These are phyloP conservation scores for Fissipunctia ypsillon DNA, from an alignment of 2,888 invertebrate species.

Conservation along the genomic window DNA sequence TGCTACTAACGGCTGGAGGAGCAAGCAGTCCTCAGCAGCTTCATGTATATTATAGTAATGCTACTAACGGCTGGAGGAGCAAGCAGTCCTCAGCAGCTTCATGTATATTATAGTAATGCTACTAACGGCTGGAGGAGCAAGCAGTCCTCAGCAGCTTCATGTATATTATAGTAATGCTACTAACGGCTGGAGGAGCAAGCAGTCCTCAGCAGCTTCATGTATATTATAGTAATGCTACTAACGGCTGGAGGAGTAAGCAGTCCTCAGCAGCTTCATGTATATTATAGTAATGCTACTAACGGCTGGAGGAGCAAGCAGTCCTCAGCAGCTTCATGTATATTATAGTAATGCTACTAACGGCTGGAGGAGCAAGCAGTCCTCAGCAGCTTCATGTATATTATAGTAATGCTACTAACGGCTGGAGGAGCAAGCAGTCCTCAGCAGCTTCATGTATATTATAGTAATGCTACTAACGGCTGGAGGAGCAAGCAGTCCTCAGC, in stretches of 20 bases:
- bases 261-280: slow-evolving; percentile 92
- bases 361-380: slow-evolving; percentile 92
- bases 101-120: slow-evolving; percentile 81
- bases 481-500: slow-evolving; percentile 91
- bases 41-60: slow-evolving; percentile 84
- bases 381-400: slow-evolving; percentile 91
- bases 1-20: slow-evolving; percentile 91
- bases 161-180: slow-evolving; percentile 75
- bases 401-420: slow-evolving; percentile 88
- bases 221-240: slow-evolving; percentile 72
- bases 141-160: slow-evolving; percentile 92
- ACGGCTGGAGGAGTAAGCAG: slow-evolving; percentile 92
- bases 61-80: slow-evolving; percentile 91
- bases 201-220: slow-evolving; percentile 92
- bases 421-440: slow-evolving; percentile 91
- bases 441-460: slow-evolving; percentile 90
- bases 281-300: slow-evolving; percentile 81
- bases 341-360: slow-evolving; percentile 84
- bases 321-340: slow-evolving; percentile 92
- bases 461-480: slow-evolving; percentile 89
- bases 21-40: slow-evolving; percentile 91
- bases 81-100: slow-evolving; percentile 91
- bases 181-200: slow-evolving; percentile 92
- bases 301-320: slow-evolving; percentile 91
- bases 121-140: slow-evolving; percentile 92